Percentiles rank a stretch among this genome's conserved stretches.
Conservation (phyloP, 1,140 invertebrate species). For the Lepidurus apus region DNA sequence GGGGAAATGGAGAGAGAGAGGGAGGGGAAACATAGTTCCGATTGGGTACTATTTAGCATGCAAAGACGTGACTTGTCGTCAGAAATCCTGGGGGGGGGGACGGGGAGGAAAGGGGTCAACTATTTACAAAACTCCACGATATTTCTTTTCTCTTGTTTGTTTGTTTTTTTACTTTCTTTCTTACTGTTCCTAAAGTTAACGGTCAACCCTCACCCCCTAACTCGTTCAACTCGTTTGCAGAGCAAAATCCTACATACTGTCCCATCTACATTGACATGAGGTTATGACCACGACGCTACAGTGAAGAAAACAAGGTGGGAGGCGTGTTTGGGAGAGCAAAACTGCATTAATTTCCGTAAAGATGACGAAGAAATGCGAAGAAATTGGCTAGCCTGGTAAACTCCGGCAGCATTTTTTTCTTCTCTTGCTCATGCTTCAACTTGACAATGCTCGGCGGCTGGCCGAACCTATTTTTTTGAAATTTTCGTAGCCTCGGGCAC, state of each 20-base stretch:
- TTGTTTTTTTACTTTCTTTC: background rate
- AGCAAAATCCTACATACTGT: conserved; percentile 13
- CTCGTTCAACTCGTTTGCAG: background rate
- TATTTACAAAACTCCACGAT: conserved; percentile 6
- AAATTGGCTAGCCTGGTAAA: background rate
- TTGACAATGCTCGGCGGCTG: background rate
- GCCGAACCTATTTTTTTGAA: background rate
- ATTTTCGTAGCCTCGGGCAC: background rate
- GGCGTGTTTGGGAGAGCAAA: background rate
- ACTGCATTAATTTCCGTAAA: background rate
- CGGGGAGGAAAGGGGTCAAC: background rate
- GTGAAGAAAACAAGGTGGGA: conserved; percentile 21
- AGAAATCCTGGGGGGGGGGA: background rate
- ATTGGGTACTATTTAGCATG: background rate
- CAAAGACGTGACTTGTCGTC: conserved; percentile 5
- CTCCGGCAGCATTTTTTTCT: background rate
- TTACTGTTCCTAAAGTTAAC: background rate
- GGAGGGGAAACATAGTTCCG: background rate
- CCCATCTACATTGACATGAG: conserved; percentile 14
- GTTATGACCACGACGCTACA: conserved; percentile 18
- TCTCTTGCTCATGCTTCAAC: background rate
- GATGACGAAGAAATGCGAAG: background rate
- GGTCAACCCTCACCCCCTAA: conserved; percentile 8
- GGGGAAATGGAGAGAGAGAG: background rate
- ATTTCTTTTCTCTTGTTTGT: background rate